Conservation (phyloP, 2,888 invertebrate species). For the Apodemia zela region DNA sequence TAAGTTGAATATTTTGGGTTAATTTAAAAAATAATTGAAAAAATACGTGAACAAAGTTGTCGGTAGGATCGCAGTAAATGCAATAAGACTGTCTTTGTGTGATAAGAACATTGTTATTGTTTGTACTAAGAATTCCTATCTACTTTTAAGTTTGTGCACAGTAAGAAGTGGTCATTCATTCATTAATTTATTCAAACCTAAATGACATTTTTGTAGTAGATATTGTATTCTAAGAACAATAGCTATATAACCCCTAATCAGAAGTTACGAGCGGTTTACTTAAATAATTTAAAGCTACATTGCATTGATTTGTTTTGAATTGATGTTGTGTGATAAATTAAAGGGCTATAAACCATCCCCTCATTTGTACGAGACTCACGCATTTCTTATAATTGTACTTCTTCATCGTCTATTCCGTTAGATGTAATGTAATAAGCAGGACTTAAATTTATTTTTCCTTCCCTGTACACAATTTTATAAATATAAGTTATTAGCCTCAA, state of each 20-base stretch:
- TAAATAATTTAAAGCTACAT: conserved; percentile 6
- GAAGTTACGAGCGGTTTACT: not conserved
- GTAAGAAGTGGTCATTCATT: too few relatives aligned
- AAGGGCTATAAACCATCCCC: conserved; percentile 18
- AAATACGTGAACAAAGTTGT: too few relatives aligned
- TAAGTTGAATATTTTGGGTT: too few relatives aligned
- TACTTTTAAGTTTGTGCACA: too few relatives aligned
- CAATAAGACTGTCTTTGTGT: too few relatives aligned
- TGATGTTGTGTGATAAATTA: conserved; percentile 22
- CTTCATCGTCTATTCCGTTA: conserved; percentile 33
- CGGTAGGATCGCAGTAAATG: too few relatives aligned
- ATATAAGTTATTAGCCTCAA: not conserved
- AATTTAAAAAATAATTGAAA: too few relatives aligned
- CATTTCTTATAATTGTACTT: conserved; percentile 24
- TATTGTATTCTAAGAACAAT: not conserved
- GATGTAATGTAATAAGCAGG: conserved; percentile 19
- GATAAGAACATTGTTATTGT: too few relatives aligned
- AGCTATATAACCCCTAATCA: not conserved
- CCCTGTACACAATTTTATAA: not conserved
- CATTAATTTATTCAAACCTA: too few relatives aligned
- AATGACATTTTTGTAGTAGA: not conserved
- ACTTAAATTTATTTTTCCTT: not conserved
- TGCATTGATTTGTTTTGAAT: conserved; percentile 13
- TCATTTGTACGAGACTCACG: conserved; percentile 25
- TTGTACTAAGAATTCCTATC: too few relatives aligned